These are phyloP conservation scores for Lepus americanus DNA, from an alignment of 2,113 vertebrate species.

Conservation along the genomic window DNA sequence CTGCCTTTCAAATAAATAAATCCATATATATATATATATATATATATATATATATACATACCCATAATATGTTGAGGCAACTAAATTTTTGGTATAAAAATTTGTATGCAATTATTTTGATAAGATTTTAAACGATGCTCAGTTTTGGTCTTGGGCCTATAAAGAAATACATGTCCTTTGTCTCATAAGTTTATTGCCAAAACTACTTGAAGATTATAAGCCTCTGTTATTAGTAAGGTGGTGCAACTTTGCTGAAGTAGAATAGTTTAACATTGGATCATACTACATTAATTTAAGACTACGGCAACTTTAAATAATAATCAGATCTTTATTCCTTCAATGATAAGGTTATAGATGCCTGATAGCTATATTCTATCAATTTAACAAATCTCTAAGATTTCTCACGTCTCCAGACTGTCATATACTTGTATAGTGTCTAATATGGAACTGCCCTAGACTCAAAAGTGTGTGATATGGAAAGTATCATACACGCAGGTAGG, in stretches of 20 bases:
- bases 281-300: slow-evolving; percentile 5
- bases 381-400: not conserved
- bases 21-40: too few species aligned
- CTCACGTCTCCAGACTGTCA: not conserved
- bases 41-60: too few species aligned
- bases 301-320: not conserved
- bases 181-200: not conserved
- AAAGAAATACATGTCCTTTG: not conserved
- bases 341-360: not conserved
- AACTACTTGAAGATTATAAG: not conserved
- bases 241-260: not conserved
- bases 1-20: too few species aligned
- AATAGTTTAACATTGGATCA: not conserved
- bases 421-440: too few species aligned
- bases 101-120: not conserved
- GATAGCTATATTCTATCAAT: not conserved
- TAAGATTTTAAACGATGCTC: not conserved
- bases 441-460: too few species aligned
- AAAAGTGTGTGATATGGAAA: too few species aligned
- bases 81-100: not conserved
- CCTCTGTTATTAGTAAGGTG: not conserved
- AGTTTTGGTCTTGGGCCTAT: not conserved
- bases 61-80: not conserved
- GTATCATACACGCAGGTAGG: too few species aligned
- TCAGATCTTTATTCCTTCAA: not conserved